Conservation (phyloP, 2,113 vertebrate species). For the Tauraco erythrolophus region DNA sequence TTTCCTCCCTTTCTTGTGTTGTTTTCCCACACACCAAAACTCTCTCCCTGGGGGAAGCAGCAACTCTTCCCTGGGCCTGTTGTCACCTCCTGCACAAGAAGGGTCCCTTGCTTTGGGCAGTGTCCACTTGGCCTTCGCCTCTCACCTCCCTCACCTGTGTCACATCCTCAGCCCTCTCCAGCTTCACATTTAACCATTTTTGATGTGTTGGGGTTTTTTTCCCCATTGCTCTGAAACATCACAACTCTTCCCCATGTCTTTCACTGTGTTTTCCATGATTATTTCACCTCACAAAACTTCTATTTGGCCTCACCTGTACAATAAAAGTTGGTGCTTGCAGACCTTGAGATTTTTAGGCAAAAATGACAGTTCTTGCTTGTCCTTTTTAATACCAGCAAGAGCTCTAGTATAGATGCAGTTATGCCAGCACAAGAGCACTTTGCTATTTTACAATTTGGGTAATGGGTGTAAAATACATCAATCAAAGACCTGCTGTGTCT, state of each 20-base stretch:
- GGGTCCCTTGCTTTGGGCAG: neutral
- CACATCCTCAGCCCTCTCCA: neutral
- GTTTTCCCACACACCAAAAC: neutral
- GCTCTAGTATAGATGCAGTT: neutral
- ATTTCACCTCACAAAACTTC: neutral
- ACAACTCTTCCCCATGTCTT: neutral
- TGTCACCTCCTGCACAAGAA: neutral
- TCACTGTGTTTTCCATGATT: neutral
- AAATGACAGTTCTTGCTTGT: neutral
- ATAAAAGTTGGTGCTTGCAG: neutral
- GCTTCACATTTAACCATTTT: neutral
- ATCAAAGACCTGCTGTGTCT: neutral
- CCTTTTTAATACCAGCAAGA: neutral
- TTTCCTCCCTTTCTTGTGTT: neutral
- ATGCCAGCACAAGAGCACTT: neutral
- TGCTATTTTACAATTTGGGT: neutral
- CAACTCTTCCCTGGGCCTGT: neutral
- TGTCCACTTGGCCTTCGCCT: neutral
- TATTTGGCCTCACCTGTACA: neutral
- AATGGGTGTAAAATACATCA: neutral
- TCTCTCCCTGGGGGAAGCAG: neutral
- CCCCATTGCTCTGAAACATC: neutral
- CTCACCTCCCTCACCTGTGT: neutral
- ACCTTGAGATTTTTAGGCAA: neutral
- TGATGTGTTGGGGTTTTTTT: neutral